phyloP scores from a whole-genome alignment of 2,113 vertebrate genomes.

The Ictalurus furcatus region DNA sequence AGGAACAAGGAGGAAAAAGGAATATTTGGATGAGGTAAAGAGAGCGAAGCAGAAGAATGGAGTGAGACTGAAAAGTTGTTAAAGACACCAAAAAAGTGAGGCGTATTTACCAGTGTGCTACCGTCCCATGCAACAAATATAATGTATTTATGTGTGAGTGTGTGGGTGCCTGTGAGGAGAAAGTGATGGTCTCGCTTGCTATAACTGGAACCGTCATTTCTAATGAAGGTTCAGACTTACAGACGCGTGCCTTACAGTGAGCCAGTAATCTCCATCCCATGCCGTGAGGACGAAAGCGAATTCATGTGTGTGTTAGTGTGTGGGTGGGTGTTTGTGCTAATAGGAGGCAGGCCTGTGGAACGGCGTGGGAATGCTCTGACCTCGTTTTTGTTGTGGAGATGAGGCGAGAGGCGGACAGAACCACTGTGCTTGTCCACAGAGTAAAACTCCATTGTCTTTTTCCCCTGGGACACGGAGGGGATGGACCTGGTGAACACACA shows the following conservation, averaged over 20 bases:
- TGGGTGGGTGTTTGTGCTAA: slow-evolving; percentile 41
- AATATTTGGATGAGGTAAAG: not conserved
- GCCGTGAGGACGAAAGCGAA: not conserved
- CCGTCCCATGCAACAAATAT: not conserved
- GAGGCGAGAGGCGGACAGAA: slow-evolving; percentile 45
- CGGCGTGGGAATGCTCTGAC: slow-evolving; percentile 64
- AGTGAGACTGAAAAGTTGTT: slow-evolving; percentile 1
- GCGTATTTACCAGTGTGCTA: not conserved
- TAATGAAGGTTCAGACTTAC: not conserved
- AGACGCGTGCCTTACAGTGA: slow-evolving; percentile 11
- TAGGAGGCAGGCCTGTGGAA: slow-evolving; percentile 38
- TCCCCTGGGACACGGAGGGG: slow-evolving; percentile 43
- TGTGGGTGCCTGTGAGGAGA: slow-evolving; percentile 9
- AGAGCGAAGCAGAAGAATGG: not conserved
- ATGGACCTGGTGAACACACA: slow-evolving; percentile 7
- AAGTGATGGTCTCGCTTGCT: slow-evolving; percentile 10
- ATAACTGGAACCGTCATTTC: slow-evolving; percentile 11
- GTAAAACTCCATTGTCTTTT: slow-evolving; percentile 49
- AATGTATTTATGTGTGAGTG: not conserved
- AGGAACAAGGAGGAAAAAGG: not conserved
- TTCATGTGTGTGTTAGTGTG: slow-evolving; percentile 6
- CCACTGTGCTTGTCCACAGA: slow-evolving; percentile 40
- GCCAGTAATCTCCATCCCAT: slow-evolving; percentile 4
- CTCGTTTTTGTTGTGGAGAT: slow-evolving; percentile 61
- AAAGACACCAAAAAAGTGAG: slow-evolving; percentile 8